phyloP scores from a whole-genome alignment of 2,797 vertebrate species.

The Melanotaenia boesemani region DNA sequence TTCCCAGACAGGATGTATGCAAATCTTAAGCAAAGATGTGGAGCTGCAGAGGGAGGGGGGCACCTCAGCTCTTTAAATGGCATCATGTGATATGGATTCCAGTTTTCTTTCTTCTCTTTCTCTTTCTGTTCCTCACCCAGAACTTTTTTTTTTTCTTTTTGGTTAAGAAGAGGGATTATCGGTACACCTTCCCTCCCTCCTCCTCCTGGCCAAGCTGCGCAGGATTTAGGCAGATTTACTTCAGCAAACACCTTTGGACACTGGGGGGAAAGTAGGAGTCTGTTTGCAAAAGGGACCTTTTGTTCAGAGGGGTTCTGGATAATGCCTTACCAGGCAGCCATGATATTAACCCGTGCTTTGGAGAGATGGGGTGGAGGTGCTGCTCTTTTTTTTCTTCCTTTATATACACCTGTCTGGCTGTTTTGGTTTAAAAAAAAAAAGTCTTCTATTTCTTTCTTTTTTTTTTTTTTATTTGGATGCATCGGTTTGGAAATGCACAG shows the following conservation, averaged over 20 bases:
- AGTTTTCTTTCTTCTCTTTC: constrained; percentile 68
- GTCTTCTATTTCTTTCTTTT: constrained; percentile 7
- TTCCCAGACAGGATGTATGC: constrained; percentile 70
- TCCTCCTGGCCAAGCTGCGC: constrained; percentile 83
- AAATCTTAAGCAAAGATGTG: constrained; percentile 76
- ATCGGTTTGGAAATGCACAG: constrained; percentile 30
- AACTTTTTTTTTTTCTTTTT: constrained; percentile 68
- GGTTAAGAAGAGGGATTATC: constrained; percentile 80
- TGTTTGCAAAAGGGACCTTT: constrained; percentile 96
- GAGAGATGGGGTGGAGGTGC: constrained; percentile 60
- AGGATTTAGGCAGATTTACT: constrained; percentile 98
- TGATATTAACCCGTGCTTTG: constrained; percentile 92
- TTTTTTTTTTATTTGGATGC: constrained; percentile 24
- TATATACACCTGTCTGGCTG: not conserved
- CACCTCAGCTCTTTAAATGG: constrained; percentile 84
- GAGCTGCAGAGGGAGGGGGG: constrained; percentile 57
- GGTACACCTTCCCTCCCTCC: constrained; percentile 77
- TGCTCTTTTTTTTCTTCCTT: not conserved
- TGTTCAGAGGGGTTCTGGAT: constrained; percentile 90
- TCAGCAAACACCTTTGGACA: constrained; percentile 98
- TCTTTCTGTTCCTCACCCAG: constrained; percentile 65
- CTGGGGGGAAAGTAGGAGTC: constrained; percentile 87
- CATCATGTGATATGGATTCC: constrained; percentile 94
- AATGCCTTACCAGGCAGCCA: constrained; percentile 91
- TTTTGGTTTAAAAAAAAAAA: not conserved